Base-by-base conservation (phyloP, 1,140 invertebrate species). In the Zaprionus capensis region DNA sequence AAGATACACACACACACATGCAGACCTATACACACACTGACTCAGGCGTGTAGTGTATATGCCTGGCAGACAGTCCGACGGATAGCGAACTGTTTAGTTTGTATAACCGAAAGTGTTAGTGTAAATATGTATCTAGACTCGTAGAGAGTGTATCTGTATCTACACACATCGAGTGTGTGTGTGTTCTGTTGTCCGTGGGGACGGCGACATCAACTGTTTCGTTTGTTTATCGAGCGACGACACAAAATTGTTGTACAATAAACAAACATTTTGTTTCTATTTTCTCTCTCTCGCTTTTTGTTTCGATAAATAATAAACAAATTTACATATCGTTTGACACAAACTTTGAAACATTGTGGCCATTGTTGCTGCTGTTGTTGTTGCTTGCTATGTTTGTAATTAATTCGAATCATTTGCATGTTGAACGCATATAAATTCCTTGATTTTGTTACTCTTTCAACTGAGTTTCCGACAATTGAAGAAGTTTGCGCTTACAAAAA, bases 191-290 rank as follows among this genome's bases (percentile, higher is more conserved):
- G 66, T 86, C 80, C 73, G 67, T 77, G 80, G 83, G 83, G 83
- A 86, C 68, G 73, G 53, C 59, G 59, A 71, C 68, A 72, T 68
- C 71, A 70, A 71, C 78, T 67, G 71, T 46, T 73, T 71, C 72
- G 58, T 79, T 81, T 90, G 85, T 90, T 90, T 90, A 85, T 82
- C 87, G 73, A 82, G 77, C 86, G 82, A 90, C 85, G 82, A 90
- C 85, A 90, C 79, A 85, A 90, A 90, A 90, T 82, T 85, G 71
- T 77, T 72, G 76, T 84, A 82, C 73, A 85, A 80, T 85, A 90
- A 90, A 91, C 86, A 90, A 90, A 90, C 76, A 85, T 78, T 88
- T 90, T 79, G 71, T 65, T 81, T 75, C 49, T 79, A 63, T 82
- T 82, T 65, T 77, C 34, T 64, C 7, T 12, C 14, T 38, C 14